Percentiles rank a stretch among this genome's conserved stretches.
phyloP scores from a whole-genome alignment of 2,797 vertebrate species.

The Characodon lateralis region DNA sequence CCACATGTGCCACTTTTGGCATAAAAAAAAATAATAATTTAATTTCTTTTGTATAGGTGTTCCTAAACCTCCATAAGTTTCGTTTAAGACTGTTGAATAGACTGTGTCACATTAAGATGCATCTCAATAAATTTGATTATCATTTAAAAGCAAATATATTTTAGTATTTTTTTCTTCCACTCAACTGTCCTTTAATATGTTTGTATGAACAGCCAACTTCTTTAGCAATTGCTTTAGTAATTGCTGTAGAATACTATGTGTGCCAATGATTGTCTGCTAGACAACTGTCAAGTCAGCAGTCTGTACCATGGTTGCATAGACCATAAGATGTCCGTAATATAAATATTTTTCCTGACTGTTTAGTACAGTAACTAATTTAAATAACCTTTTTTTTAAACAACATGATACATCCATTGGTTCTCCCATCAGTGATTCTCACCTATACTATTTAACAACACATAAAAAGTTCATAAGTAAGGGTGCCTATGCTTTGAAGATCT shows the following conservation, averaged over 20 bases:
- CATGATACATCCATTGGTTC: slow-evolving; percentile 12
- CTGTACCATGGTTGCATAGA: background rate
- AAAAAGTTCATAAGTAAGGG: slow-evolving; percentile 1
- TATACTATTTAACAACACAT: background rate
- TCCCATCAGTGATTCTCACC: slow-evolving; percentile 1
- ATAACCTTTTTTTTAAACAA: background rate
- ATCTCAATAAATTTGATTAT: background rate
- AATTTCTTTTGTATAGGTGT: background rate
- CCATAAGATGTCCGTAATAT: background rate
- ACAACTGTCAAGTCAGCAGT: background rate
- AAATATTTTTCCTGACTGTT: background rate
- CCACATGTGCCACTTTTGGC: too few relatives aligned
- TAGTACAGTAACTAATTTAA: background rate
- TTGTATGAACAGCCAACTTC: background rate
- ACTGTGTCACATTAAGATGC: background rate
- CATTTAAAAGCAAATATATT: background rate
- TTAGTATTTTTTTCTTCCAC: background rate
- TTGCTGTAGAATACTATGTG: background rate
- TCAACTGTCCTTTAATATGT: background rate
- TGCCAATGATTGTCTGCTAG: background rate
- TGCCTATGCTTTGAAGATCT: slow-evolving; percentile 10
- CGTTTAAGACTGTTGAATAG: background rate
- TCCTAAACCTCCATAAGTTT: background rate
- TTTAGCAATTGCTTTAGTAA: background rate
- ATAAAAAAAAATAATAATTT: background rate